Conservation (phyloP, 2,888 invertebrate species). For the Tenthredo mesomela region DNA sequence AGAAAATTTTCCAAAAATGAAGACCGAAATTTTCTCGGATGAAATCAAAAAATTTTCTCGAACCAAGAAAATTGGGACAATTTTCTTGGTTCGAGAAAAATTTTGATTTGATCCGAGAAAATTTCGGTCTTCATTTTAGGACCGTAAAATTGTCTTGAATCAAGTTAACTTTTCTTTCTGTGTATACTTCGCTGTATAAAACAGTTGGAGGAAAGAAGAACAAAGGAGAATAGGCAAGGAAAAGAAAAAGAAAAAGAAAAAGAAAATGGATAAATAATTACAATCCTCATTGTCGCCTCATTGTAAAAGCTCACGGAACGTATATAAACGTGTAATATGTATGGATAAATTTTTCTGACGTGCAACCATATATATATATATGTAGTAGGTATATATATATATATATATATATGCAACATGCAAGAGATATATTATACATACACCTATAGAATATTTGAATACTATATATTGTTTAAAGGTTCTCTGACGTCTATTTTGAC, state of each 20-base stretch:
- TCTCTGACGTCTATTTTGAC: constrained; percentile 38
- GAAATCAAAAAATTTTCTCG: too few species aligned
- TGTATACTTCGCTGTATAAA: not conserved
- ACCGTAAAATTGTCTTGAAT: too few species aligned
- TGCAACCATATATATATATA: not conserved
- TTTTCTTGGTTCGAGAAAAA: too few species aligned
- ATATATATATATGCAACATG: not conserved
- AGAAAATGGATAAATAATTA: not conserved
- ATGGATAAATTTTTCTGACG: not conserved
- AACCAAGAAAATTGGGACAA: too few species aligned
- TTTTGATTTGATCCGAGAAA: too few species aligned
- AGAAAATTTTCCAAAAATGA: too few species aligned
- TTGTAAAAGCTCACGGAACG: not conserved
- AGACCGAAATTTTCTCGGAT: too few species aligned
- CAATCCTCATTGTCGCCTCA: not conserved
- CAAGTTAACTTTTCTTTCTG: too few species aligned
- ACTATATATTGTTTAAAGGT: not conserved
- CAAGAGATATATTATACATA: not conserved
- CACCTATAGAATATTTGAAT: not conserved
- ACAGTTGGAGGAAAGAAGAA: not conserved
- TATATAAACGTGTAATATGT: too few species aligned
- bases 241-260: not conserved
- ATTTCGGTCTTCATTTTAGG: too few species aligned
- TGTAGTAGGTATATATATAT: too few species aligned
- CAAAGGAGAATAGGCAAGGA: not conserved